Percentiles rank a stretch among this genome's conserved stretches.
phyloP scores from a whole-genome alignment of 2,888 invertebrate species.

The Xylota sylvarum region DNA sequence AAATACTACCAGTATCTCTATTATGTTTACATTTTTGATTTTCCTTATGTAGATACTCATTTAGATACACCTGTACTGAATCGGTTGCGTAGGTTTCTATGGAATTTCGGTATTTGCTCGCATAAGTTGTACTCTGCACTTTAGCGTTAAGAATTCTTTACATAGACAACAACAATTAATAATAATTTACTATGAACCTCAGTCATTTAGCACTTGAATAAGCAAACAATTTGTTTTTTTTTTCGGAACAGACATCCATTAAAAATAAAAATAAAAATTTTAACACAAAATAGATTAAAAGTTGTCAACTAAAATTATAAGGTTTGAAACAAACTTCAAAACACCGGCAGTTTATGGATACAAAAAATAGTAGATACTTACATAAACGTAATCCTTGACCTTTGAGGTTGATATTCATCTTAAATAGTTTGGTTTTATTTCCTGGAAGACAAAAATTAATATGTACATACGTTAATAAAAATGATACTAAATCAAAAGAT shows the following conservation, averaged over 20 bases:
- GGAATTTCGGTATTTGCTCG: neutral
- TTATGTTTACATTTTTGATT: neutral
- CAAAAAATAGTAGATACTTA: conserved; percentile 39
- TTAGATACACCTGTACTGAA: neutral
- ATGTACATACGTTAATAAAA: neutral
- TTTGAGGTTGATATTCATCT: conserved; percentile 72
- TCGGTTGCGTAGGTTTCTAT: conserved; percentile 11
- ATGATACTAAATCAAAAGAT: neutral
- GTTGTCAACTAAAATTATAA: conserved; percentile 9
- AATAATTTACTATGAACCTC: neutral
- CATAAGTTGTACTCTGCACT: neutral
- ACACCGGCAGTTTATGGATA: neutral
- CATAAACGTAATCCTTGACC: conserved; percentile 73
- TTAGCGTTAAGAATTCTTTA: neutral
- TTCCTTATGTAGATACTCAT: neutral
- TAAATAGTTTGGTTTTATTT: conserved; percentile 31
- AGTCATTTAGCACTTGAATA: conserved; percentile 8
- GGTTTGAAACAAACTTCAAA: neutral
- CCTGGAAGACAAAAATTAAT: conserved; percentile 43
- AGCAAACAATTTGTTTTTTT: conserved; percentile 21
- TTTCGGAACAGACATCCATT: conserved; percentile 1
- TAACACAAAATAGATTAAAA: conserved; percentile 1
- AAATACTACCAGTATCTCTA: neutral
- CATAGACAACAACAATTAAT: neutral
- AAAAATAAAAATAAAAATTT: neutral